These are phyloP conservation scores for Dipodomys stephensi DNA, from an alignment of 2,113 vertebrate species.

Conservation along the genomic window DNA sequence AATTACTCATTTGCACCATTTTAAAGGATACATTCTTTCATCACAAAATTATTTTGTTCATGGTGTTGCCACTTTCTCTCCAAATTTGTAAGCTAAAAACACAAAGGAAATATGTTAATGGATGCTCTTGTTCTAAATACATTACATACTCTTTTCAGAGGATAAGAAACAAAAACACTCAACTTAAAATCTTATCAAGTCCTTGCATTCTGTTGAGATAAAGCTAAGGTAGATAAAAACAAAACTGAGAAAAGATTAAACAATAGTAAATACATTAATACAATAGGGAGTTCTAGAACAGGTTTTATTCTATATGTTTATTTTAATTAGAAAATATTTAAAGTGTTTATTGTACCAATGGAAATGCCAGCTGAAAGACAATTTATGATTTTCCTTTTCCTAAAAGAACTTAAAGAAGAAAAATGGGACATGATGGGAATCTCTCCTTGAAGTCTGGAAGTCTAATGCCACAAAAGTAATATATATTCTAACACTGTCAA, in stretches of 20 bases:
- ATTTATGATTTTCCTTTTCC: conserved; percentile 61
- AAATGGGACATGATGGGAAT: conserved; percentile 56
- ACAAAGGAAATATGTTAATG: conserved; percentile 73
- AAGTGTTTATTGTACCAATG: conserved; percentile 49
- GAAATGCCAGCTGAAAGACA: conserved; percentile 40
- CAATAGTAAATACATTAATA: conserved; percentile 59
- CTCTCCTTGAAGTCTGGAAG: conserved; percentile 77
- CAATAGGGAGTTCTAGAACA: background rate
- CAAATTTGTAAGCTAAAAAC: conserved; percentile 94
- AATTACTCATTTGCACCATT: conserved; percentile 63
- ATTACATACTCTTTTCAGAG: background rate
- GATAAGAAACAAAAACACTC: background rate
- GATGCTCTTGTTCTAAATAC: conserved; percentile 62
- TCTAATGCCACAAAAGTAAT: conserved; percentile 78
- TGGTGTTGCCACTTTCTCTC: conserved; percentile 98
- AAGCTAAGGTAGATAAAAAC: conserved; percentile 51
- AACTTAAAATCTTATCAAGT: conserved; percentile 53
- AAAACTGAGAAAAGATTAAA: conserved; percentile 56
- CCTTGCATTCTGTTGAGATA: conserved; percentile 21
- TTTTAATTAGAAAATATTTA: conserved; percentile 56
- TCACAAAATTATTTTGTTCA: conserved; percentile 99
- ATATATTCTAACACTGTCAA: conserved; percentile 83
- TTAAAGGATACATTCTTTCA: conserved; percentile 99
- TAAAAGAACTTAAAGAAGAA: conserved; percentile 66
- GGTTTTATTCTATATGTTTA: conserved; percentile 9